phyloP scores from a whole-genome alignment of 2,888 invertebrate species.

The Tinea trinotella region DNA sequence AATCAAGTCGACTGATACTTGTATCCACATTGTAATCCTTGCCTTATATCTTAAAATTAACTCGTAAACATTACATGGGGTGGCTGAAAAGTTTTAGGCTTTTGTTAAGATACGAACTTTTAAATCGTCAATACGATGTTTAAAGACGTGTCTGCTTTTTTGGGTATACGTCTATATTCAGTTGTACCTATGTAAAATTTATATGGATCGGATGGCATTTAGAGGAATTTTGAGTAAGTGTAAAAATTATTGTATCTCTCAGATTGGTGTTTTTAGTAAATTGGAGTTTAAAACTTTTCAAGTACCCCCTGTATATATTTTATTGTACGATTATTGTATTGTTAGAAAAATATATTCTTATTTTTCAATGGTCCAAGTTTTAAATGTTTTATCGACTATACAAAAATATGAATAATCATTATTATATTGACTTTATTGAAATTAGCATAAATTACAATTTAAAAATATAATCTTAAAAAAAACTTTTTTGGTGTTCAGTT shows the following conservation, averaged over 20 bases:
- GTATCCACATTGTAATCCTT: background rate
- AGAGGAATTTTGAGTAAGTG: no score
- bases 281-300: background rate
- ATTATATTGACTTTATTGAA: slow-evolving; percentile 67
- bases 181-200: no score
- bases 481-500: slow-evolving; percentile 64
- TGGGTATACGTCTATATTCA: no score
- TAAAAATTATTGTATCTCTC: no score
- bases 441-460: slow-evolving; percentile 59
- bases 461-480: slow-evolving; percentile 64
- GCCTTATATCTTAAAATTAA: background rate
- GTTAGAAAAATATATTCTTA: slow-evolving; percentile 72
- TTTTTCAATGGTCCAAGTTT: slow-evolving; percentile 73
- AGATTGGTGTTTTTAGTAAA: no score
- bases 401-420: slow-evolving; percentile 70
- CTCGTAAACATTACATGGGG: slow-evolving; percentile 9
- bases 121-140: no score
- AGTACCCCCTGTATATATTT: slow-evolving; percentile 51
- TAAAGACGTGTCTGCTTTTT: no score
- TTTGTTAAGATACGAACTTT: no score
- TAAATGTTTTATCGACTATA: slow-evolving; percentile 73
- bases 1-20: no score
- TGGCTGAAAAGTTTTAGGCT: background rate
- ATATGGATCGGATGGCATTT: no score
- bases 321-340: slow-evolving; percentile 70